phyloP scores from a whole-genome alignment of 2,797 vertebrate species.

The Channallabes apus region DNA sequence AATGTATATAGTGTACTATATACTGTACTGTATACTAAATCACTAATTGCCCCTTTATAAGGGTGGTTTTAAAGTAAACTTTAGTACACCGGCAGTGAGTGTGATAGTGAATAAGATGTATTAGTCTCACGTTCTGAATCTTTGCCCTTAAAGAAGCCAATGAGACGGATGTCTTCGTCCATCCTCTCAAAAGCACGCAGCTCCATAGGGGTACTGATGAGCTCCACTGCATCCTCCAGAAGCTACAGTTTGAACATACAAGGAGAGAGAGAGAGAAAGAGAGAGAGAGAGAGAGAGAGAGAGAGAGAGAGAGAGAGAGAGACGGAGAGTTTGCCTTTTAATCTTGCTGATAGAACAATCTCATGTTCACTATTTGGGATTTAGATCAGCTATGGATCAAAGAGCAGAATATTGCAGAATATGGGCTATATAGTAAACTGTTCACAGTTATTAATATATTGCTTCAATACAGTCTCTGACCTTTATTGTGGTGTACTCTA shows the following conservation, averaged over 20 bases:
- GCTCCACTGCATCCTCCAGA: conserved; percentile 92
- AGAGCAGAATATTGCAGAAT: background rate
- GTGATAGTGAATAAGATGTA: background rate
- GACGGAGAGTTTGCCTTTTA: background rate
- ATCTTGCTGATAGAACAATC: background rate
- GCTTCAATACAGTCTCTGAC: background rate
- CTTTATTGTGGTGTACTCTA: background rate
- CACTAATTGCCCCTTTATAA: background rate
- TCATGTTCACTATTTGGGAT: background rate
- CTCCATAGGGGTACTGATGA: conserved; percentile 89
- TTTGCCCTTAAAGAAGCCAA: conserved; percentile 92
- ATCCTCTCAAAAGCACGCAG: conserved; percentile 91
- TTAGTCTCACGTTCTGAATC: conserved; percentile 85
- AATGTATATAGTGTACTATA: background rate
- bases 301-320: background rate
- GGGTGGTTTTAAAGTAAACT: background rate
- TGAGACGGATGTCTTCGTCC: conserved; percentile 92
- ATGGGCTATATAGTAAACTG: background rate
- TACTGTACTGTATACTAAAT: background rate
- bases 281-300: background rate
- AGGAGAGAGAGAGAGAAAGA: too few species aligned
- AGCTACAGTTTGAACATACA: conserved; percentile 72
- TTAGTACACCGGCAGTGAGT: background rate
- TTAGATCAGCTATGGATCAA: background rate
- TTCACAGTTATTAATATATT: background rate